phyloP scores from a whole-genome alignment of 2,113 vertebrate species.

The Aptenodytes patagonicus region DNA sequence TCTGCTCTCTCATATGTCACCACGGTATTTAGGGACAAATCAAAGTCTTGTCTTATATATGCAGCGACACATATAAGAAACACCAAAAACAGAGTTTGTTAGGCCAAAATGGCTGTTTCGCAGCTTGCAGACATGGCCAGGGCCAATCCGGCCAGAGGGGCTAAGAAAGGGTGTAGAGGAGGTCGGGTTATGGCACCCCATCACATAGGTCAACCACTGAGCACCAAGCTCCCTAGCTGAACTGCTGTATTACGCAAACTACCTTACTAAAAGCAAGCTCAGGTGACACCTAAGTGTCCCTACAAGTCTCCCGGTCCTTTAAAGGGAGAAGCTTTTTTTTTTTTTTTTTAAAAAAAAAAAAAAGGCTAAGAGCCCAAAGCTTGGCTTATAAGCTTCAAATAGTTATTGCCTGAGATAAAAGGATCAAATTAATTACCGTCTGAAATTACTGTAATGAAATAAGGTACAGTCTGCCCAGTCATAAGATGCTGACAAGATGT shows the following conservation, averaged over 20 bases:
- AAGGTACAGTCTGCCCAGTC: conserved; percentile 11
- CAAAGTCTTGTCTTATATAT: neutral
- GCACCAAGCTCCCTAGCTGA: neutral
- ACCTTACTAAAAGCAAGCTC: neutral
- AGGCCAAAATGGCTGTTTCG: neutral
- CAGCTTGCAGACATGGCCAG: neutral
- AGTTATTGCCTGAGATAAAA: conserved; percentile 25
- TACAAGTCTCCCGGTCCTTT: neutral
- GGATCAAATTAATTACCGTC: conserved; percentile 20
- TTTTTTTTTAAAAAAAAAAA: neutral
- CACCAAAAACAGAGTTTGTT: neutral
- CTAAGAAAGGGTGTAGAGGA: neutral
- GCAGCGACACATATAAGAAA: neutral
- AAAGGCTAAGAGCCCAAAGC: neutral
- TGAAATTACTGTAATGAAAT: conserved; percentile 19
- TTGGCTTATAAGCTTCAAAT: neutral
- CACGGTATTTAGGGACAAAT: neutral
- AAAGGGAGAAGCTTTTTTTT: neutral
- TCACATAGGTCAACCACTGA: neutral
- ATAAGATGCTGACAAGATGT: neutral
- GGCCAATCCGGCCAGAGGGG: neutral
- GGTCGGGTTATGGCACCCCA: neutral
- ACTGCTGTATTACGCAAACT: neutral
- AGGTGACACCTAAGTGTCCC: neutral
- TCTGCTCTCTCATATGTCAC: neutral